Conservation (phyloP, 2,113 vertebrate genomes). For the Cricetomys ansorgei region DNA sequence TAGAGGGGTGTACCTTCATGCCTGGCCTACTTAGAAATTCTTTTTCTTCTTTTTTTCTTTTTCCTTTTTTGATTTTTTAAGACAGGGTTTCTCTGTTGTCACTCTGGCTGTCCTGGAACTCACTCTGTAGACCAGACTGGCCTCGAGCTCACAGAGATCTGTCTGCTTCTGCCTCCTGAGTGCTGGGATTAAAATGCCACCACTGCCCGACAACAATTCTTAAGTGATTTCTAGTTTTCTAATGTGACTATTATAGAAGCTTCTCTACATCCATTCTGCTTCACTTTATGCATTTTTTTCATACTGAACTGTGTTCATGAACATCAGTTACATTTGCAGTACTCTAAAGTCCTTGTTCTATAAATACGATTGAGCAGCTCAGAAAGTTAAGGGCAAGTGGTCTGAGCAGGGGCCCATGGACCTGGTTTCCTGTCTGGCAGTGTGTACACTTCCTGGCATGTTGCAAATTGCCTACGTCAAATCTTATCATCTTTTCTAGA, state of each 20-base stretch:
- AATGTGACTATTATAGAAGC: not conserved
- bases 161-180: not conserved
- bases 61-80: too few relatives aligned
- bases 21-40: too few relatives aligned
- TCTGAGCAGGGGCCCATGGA: not conserved
- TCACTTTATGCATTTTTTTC: conserved; percentile 11
- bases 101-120: too few relatives aligned
- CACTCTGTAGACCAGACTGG: not conserved
- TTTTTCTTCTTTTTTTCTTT: too few relatives aligned
- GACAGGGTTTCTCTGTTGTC: too few relatives aligned
- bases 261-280: not conserved
- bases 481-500: conserved; percentile 1
- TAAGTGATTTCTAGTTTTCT: not conserved
- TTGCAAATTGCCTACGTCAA: not conserved
- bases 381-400: not conserved
- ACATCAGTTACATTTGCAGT: not conserved
- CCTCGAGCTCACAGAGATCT: not conserved
- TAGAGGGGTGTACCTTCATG: too few relatives aligned
- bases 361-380: not conserved
- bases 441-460: not conserved
- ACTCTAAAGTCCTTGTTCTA: not conserved
- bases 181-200: not conserved
- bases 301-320: not conserved
- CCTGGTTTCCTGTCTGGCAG: not conserved
- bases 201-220: not conserved